These are phyloP conservation scores for Rotaria macrura DNA, from an alignment of 2,888 invertebrate genomes.

Conservation along the genomic window DNA sequence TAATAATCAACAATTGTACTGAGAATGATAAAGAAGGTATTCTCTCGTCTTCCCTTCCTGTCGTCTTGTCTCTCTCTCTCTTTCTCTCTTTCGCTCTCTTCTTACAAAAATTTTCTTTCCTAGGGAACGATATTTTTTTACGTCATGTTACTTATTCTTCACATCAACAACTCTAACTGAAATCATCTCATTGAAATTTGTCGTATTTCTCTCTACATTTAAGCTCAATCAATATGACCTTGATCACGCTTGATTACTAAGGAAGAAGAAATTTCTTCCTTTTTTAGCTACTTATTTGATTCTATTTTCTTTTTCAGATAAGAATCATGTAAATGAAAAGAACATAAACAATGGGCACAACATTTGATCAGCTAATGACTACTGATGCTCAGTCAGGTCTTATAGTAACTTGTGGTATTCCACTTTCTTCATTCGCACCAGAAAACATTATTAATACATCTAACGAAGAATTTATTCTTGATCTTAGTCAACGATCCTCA, in stretches of 20 bases:
- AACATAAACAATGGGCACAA: not conserved
- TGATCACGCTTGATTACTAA: not conserved
- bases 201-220: not conserved
- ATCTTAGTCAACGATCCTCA: not conserved
- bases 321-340: not conserved
- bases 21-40: not conserved
- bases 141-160: not conserved
- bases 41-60: not conserved
- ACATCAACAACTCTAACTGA: not conserved
- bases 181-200: not conserved
- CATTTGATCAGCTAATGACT: not conserved
- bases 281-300: too few relatives aligned
- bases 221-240: not conserved
- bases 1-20: not conserved
- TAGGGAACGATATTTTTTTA: not conserved
- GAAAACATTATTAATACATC: not conserved
- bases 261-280: not conserved
- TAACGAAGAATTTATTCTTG: not conserved
- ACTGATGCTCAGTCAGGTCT: not conserved
- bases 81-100: not conserved
- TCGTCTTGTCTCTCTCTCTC: not conserved
- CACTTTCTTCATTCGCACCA: not conserved
- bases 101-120: not conserved
- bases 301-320: not conserved
- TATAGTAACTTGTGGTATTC: not conserved